These are phyloP conservation scores for Eumaeus atala DNA, from an alignment of 1,140 invertebrate genomes.

Conservation along the genomic window DNA sequence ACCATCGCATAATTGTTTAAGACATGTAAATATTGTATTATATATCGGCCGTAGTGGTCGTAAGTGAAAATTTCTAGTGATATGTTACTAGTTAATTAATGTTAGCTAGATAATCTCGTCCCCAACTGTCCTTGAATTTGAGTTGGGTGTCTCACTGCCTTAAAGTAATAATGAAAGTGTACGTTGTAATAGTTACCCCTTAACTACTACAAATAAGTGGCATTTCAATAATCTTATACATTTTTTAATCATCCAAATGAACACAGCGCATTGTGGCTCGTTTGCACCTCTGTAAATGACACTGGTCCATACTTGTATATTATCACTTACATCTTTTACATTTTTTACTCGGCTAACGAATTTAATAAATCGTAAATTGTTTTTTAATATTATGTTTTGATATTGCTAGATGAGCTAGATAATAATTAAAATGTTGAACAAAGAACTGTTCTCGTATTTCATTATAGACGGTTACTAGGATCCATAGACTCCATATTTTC, in stretches of 20 bases:
- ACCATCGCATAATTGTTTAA: constrained; percentile 55
- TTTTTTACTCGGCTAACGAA: constrained; percentile 4
- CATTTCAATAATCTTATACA: constrained; percentile 57
- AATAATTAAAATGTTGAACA: not conserved
- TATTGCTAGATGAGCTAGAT: constrained; percentile 10
- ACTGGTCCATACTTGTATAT: not conserved
- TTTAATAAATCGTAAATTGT: constrained; percentile 4
- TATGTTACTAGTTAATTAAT: constrained; percentile 69
- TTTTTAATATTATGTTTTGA: constrained; percentile 2
- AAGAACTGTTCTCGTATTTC: no score
- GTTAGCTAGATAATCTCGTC: constrained; percentile 73
- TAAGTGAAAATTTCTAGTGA: constrained; percentile 69
- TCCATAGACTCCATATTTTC: no score
- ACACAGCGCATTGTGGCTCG: constrained; percentile 27
- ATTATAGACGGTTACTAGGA: no score
- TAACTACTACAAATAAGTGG: constrained; percentile 65
- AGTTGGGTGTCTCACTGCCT: constrained; percentile 73
- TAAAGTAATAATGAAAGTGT: constrained; percentile 61
- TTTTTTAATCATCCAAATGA: constrained; percentile 43
- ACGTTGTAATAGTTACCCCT: constrained; percentile 63
- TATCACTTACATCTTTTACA: constrained; percentile 1
- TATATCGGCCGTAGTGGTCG: constrained; percentile 64
- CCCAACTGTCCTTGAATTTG: constrained; percentile 69
- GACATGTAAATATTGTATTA: constrained; percentile 72
- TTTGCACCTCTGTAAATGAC: not conserved